Evolutionary conservation across 1,140 invertebrate species (phyloP), one percentile per base, ranked within the genome.

Genomic region (Lordiphosa collinella): DNA sequence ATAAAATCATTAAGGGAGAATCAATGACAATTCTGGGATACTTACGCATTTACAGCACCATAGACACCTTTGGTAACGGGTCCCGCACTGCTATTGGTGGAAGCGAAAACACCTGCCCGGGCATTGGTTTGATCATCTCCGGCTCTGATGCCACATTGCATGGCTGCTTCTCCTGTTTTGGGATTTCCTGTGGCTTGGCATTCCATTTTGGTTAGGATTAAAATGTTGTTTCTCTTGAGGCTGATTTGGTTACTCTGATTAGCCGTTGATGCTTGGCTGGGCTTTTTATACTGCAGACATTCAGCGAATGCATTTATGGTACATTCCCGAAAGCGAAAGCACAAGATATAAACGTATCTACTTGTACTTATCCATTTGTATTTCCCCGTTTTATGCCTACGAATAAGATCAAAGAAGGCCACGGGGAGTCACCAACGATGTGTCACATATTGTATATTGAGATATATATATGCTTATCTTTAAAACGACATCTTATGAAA

Each of bases 11-110:
- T n/a, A n/a, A n/a, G n/a, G n/a, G n/a, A n/a, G n/a, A n/a, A n/a
- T n/a, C n/a, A n/a, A n/a, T n/a, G n/a, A n/a, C n/a, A n/a, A n/a
- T 22, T 22, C 4, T 22, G 4, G 18, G 18, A 4, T 10, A 72
- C 78, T 69, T 72, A 87, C 85, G 50, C 54, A 40, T 82, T 87
- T 0, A 71, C 32, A 13, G 50, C 63, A 32, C 60, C 86, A 52
- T 79, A 84, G 0, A 66, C 50, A 18, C 86, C 86, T 3, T 62
- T 82, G 11, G 75, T 85, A 2, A 78, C 75, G 1, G 78, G 76
- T 10, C 61, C 76, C 2, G 22, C 52, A 0, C 5, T 8, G 13
- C 46, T 50, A 4, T 73, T 62, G n/a, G 66, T 78, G 1, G 25
- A 9, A 0, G 76, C 72, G 44, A 84, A 84, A 1, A 75, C 86